Conservation (phyloP, 2,888 invertebrate species). For the Hemaris fuciformis region DNA sequence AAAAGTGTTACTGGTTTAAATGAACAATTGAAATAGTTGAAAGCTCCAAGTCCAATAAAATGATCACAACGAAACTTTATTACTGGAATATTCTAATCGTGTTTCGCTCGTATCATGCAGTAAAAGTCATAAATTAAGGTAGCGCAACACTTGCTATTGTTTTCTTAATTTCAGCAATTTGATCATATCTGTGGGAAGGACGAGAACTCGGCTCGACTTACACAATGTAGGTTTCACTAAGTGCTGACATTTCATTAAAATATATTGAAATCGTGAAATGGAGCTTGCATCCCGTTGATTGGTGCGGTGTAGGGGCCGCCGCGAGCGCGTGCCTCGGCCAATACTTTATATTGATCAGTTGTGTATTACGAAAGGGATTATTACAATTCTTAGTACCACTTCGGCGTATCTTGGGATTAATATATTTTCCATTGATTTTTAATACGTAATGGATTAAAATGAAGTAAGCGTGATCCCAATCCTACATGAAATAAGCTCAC, state of each 20-base stretch:
- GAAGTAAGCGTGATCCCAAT: too few relatives aligned
- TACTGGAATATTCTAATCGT: background rate
- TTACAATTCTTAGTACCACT: slow-evolving; percentile 37
- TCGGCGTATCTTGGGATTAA: background rate
- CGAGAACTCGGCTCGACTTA: slow-evolving; percentile 49
- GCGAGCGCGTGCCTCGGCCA: slow-evolving; percentile 61
- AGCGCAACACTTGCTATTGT: slow-evolving; percentile 39
- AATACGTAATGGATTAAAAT: background rate
- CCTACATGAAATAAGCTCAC: too few relatives aligned
- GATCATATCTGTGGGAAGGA: slow-evolving; percentile 41
- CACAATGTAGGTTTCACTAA: slow-evolving; percentile 71
- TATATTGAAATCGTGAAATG: slow-evolving; percentile 80
- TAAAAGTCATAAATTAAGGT: slow-evolving; percentile 15
- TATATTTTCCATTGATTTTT: background rate
- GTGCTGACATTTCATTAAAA: slow-evolving; percentile 79
- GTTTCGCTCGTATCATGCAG: background rate
- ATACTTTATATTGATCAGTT: slow-evolving; percentile 66
- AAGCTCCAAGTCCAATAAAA: too few relatives aligned
- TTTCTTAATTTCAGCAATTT: slow-evolving; percentile 44
- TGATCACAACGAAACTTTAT: background rate
- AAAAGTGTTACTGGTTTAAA: too few relatives aligned
- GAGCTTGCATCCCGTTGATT: slow-evolving; percentile 76
- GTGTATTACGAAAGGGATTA: slow-evolving; percentile 55
- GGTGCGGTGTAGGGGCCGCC: slow-evolving; percentile 43
- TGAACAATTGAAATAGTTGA: too few relatives aligned